These are phyloP conservation scores for Anas platyrhynchos DNA, from an alignment of 2,113 vertebrate species.

Conservation along the genomic window DNA sequence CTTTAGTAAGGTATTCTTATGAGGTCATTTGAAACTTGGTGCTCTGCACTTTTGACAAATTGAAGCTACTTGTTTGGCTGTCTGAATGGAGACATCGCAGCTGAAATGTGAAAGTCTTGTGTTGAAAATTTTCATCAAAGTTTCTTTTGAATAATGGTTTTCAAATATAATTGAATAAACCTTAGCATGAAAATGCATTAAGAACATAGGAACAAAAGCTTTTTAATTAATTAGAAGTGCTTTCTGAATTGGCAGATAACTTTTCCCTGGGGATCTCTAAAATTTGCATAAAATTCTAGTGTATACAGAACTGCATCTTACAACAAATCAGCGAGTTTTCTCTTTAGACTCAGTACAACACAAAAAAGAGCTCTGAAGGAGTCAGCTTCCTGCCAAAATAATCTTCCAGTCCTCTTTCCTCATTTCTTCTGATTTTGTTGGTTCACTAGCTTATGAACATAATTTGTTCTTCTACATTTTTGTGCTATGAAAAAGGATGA, in stretches of 20 bases:
- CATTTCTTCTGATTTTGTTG: background rate
- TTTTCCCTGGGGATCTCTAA: background rate
- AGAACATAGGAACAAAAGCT: background rate
- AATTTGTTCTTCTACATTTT: background rate
- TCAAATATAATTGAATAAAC: background rate
- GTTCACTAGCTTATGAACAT: background rate
- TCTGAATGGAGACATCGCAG: background rate
- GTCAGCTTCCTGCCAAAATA: background rate
- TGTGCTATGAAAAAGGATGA: background rate
- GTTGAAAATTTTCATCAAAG: background rate
- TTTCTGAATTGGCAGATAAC: background rate
- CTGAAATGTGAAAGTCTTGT: background rate
- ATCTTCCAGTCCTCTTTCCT: background rate
- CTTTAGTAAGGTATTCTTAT: background rate
- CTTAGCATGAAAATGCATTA: background rate
- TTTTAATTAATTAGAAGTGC: constrained; percentile 19
- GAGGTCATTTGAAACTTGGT: background rate
- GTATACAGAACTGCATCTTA: background rate
- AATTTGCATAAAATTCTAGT: background rate
- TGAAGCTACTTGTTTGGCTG: background rate
- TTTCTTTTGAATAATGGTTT: background rate
- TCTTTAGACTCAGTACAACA: background rate
- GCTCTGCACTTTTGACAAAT: background rate
- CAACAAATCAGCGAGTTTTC: background rate
- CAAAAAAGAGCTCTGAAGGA: background rate